A percentile compares a stretch with the other conserved stretches of the same genome.
These are phyloP conservation scores for Elysia chlorotica DNA, from an alignment of 1,140 invertebrate species.

Conservation along the genomic window DNA sequence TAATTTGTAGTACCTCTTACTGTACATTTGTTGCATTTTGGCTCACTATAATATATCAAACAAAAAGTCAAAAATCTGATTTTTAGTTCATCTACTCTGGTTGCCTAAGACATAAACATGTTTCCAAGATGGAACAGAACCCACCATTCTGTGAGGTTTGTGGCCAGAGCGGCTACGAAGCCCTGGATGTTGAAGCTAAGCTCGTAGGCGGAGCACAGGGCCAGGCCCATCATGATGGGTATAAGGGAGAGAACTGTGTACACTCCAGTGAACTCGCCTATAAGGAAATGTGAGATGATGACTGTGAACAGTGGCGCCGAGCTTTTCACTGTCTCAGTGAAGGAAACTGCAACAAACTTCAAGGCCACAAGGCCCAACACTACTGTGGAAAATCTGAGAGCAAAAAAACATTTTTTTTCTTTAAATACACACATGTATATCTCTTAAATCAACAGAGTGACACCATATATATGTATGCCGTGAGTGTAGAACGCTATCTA, in stretches of 20 bases:
- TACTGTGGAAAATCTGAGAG: conserved; percentile 76
- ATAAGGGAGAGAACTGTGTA: conserved; percentile 80
- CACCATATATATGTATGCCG: too few species aligned
- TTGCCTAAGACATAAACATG: too few species aligned
- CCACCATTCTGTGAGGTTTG: conserved; percentile 83
- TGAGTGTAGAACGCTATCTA: too few species aligned
- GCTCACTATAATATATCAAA: too few species aligned
- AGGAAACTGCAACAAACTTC: conserved; percentile 84
- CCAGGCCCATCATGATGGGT: conserved; percentile 84
- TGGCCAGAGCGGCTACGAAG: conserved; percentile 79
- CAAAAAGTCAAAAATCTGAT: too few species aligned
- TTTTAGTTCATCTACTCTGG: too few species aligned
- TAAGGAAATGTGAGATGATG: conserved; percentile 71
- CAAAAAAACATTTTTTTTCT: too few species aligned
- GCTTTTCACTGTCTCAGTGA: conserved; percentile 86
- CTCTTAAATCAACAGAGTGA: too few species aligned
- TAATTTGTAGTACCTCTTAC: too few species aligned
- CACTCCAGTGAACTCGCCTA: conserved; percentile 73
- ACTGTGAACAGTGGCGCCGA: conserved; percentile 85
- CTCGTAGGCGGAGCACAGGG: conserved; percentile 82
- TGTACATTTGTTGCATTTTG: too few species aligned
- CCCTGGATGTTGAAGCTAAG: conserved; percentile 79
- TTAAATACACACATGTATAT: too few species aligned
- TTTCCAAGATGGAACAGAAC: too few species aligned
- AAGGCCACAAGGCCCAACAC: conserved; percentile 77